Evolutionary conservation across 2,888 invertebrate genomes (phyloP).

Genomic region (Crocallis elinguaria): DNA sequence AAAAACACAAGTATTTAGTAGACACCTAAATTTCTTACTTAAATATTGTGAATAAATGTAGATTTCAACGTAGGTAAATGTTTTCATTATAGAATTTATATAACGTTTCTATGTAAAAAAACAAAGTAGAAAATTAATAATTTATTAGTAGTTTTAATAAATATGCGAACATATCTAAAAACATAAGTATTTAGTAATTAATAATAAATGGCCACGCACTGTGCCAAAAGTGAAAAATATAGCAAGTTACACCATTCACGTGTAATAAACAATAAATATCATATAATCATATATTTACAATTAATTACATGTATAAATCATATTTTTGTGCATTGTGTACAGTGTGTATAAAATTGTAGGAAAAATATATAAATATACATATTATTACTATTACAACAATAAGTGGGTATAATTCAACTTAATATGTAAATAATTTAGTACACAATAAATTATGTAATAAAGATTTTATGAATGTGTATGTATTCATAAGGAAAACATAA

Average conservation of each 20-base stretch:
- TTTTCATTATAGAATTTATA: too few relatives aligned
- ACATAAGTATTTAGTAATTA: not conserved
- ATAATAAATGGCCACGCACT: not conserved
- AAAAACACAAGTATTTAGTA: too few relatives aligned
- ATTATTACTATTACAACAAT: too few relatives aligned
- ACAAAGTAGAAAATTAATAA: not conserved
- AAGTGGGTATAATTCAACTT: not conserved
- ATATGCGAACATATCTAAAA: not conserved
- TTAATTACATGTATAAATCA: not conserved
- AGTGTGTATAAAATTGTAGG: not conserved
- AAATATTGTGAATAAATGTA: not conserved
- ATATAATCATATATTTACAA: not conserved
- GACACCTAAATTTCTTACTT: too few relatives aligned
- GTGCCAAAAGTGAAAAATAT: not conserved
- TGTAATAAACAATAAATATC: not conserved
- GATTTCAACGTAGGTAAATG: too few relatives aligned
- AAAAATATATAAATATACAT: not conserved
- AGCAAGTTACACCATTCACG: not conserved
- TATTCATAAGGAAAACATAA: not conserved
- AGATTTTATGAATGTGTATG: not conserved
- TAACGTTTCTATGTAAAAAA: too few relatives aligned
- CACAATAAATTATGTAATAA: not conserved
- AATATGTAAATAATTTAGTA: not conserved
- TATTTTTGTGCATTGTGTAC: not conserved
- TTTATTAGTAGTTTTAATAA: not conserved